Conservation (phyloP, 2,113 vertebrate species). For the Aptenodytes forsteri region DNA sequence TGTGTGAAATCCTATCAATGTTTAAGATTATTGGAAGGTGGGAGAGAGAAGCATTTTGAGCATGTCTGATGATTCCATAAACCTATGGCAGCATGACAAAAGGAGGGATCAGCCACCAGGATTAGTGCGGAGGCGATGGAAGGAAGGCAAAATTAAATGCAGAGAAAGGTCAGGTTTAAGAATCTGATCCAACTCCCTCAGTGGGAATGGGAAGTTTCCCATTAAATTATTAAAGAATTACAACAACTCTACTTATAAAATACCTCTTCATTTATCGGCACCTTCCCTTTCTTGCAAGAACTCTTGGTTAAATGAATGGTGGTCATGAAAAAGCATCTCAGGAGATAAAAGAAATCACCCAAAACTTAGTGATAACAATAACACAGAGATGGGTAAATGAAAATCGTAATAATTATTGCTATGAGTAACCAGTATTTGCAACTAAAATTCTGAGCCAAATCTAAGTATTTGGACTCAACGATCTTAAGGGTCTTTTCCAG, state of each 20-base stretch:
- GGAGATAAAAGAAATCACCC: background rate
- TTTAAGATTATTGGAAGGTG: background rate
- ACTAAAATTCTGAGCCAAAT: background rate
- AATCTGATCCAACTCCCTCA: background rate
- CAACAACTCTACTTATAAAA: background rate
- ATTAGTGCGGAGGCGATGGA: background rate
- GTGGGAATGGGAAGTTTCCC: background rate
- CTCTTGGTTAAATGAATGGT: background rate
- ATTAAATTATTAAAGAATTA: background rate
- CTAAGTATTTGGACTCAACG: background rate
- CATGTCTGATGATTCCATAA: constrained; percentile 14
- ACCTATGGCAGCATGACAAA: constrained; percentile 16
- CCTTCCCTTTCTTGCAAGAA: background rate
- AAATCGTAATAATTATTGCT: background rate
- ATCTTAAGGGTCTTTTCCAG: background rate
- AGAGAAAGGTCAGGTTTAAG: background rate
- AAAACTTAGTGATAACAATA: background rate
- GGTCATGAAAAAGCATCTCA: background rate
- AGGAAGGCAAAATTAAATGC: background rate
- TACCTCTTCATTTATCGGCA: background rate
- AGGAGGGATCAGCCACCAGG: background rate
- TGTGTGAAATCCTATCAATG: constrained; percentile 29
- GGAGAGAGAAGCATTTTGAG: background rate
- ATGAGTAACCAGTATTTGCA: background rate
- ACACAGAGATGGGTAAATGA: background rate